Percentiles rank a stretch among this genome's conserved stretches.
Conservation (phyloP, 2,888 invertebrate species). For the Tortricodes alternella region DNA sequence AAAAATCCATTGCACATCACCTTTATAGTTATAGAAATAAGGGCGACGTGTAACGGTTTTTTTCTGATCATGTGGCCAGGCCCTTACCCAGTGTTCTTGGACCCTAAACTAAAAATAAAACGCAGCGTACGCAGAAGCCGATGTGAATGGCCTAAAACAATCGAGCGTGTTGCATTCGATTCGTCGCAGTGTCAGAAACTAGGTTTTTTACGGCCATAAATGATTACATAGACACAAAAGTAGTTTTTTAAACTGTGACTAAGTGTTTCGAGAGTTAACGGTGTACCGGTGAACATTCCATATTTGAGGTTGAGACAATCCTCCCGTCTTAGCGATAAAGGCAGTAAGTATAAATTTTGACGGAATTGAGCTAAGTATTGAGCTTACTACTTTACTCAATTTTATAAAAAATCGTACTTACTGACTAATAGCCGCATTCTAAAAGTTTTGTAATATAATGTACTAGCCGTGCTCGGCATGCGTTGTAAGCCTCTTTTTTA, state of each 20-base stretch:
- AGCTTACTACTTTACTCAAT: no score
- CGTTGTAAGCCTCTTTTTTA: no score
- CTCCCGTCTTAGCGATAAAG: no score
- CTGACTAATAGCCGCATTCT: no score
- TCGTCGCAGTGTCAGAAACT: conserved; percentile 8
- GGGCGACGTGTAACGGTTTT: no score
- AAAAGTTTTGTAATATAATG: no score
- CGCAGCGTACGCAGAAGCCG: conserved; percentile 23
- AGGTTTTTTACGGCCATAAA: conserved; percentile 2
- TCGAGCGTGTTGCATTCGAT: conserved; percentile 18
- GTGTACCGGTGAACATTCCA: background rate
- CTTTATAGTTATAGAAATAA: no score
- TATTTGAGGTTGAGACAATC: background rate
- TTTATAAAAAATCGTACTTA: no score
- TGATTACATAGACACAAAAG: conserved; percentile 15
- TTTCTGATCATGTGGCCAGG: background rate
- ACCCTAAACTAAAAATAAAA: conserved; percentile 1
- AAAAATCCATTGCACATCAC: no score
- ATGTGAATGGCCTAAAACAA: conserved; percentile 29
- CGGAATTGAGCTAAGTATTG: no score
- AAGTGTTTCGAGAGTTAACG: conserved; percentile 13
- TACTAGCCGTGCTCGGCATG: no score
- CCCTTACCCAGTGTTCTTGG: background rate
- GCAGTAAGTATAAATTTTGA: no score
- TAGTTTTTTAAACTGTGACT: background rate